phyloP scores from a whole-genome alignment of 35 echinoderm and acorn worm genomes.

The Ophioderma brevispina region DNA sequence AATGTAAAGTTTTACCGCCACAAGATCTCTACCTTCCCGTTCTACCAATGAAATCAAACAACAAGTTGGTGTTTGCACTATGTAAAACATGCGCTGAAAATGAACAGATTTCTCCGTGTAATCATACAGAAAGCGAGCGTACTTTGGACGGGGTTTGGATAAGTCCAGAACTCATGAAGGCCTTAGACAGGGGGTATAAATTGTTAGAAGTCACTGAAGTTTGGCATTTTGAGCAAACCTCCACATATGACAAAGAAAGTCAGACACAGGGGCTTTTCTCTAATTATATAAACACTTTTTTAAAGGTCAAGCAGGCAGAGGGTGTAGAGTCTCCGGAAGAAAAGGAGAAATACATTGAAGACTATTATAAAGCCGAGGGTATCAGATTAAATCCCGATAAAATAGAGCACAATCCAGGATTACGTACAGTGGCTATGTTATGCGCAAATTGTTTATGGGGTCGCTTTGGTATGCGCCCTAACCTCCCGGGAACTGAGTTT shows the following conservation, averaged over 20 bases:
- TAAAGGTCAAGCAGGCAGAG: constrained; percentile 49
- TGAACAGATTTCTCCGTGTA: constrained; percentile 6
- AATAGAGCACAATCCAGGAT: constrained; percentile 28
- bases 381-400: constrained; percentile 18
- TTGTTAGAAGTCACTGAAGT: constrained; percentile 36
- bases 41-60: constrained; percentile 43
- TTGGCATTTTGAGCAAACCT: constrained; percentile 46
- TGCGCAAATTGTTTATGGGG: constrained; percentile 44
- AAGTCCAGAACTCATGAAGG: constrained; percentile 40
- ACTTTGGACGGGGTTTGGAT: constrained; percentile 57
- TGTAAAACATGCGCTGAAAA: constrained; percentile 64
- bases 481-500: background rate
- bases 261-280: constrained; percentile 29
- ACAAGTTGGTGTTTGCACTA: constrained; percentile 64
- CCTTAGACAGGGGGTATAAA: constrained; percentile 50
- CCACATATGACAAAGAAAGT: constrained; percentile 15
- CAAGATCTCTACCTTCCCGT: constrained; percentile 35
- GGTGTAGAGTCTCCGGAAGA: background rate
- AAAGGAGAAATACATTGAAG: constrained; percentile 20
- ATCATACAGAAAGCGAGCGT: constrained; percentile 49
- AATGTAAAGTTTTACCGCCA: constrained; percentile 46
- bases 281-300: constrained; percentile 45
- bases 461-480: constrained; percentile 23
- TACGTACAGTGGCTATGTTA: constrained; percentile 21
- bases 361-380: constrained; percentile 22